Conservation (phyloP, 1,140 invertebrate species). For the Drosophila tristis region DNA sequence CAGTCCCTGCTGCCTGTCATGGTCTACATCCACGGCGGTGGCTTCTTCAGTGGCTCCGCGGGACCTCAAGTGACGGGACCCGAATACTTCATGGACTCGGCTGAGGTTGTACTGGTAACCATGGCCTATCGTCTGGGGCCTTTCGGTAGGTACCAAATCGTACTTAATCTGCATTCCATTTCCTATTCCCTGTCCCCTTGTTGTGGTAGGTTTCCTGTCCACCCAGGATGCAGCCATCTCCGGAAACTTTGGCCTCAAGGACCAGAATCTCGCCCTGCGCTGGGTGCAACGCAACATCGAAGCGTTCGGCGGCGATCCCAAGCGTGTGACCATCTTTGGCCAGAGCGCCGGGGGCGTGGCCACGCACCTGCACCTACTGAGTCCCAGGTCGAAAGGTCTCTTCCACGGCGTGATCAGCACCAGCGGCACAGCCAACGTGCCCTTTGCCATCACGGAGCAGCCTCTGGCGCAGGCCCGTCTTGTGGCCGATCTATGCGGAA, state of each 20-base stretch:
- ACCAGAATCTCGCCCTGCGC: constrained; percentile 85
- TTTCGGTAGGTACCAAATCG: constrained; percentile 48
- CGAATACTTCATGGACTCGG: constrained; percentile 83
- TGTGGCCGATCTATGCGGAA: constrained; percentile 56
- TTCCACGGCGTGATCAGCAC: constrained; percentile 86
- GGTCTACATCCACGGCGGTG: constrained; percentile 85
- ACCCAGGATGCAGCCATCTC: constrained; percentile 76
- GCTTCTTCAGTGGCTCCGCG: constrained; percentile 83
- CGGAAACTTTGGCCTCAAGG: constrained; percentile 87
- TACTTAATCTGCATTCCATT: neutral
- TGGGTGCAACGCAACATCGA: constrained; percentile 83
- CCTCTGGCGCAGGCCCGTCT: constrained; percentile 83
- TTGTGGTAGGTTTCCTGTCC: constrained; percentile 76
- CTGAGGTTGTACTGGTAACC: constrained; percentile 74
- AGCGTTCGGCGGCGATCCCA: constrained; percentile 84
- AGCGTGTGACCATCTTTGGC: constrained; percentile 86
- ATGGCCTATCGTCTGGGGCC: constrained; percentile 76
- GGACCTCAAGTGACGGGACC: constrained; percentile 74
- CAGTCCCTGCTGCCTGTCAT: constrained; percentile 79
- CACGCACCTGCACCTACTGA: constrained; percentile 85
- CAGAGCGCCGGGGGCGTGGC: constrained; percentile 86
- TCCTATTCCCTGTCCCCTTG: neutral
- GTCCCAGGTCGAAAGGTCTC: constrained; percentile 80
- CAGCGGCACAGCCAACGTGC: constrained; percentile 87
- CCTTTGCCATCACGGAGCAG: constrained; percentile 86